phyloP scores from a whole-genome alignment of 2,888 invertebrate species.

The Nebria brevicollis region DNA sequence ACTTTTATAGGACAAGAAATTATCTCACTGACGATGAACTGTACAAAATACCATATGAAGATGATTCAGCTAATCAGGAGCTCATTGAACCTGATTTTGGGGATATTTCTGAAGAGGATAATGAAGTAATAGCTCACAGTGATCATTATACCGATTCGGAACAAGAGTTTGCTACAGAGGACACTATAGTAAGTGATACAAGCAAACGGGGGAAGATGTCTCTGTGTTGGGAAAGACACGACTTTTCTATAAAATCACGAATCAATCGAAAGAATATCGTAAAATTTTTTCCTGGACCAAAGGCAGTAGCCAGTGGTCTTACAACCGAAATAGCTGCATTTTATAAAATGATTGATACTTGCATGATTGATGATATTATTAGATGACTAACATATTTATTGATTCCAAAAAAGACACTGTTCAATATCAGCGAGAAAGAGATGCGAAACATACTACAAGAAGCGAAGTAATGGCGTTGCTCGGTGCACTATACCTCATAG shows the following conservation, averaged over 20 bases:
- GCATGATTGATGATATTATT: slow-evolving; percentile 22
- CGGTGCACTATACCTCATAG: no score
- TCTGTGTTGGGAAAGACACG: background rate
- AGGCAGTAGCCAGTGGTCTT: slow-evolving; percentile 20
- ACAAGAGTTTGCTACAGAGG: slow-evolving; percentile 4
- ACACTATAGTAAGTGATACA: slow-evolving; percentile 10
- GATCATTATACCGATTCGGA: slow-evolving; percentile 27
- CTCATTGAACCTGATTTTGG: slow-evolving; percentile 16
- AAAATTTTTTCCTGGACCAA: slow-evolving; percentile 15
- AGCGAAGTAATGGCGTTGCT: slow-evolving; percentile 50
- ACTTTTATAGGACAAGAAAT: slow-evolving; percentile 20
- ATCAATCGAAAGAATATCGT: slow-evolving; percentile 4
- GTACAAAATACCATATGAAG: slow-evolving; percentile 24
- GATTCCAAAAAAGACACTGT: slow-evolving; percentile 11
- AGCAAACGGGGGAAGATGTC: slow-evolving; percentile 7
- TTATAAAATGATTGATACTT: slow-evolving; percentile 23
- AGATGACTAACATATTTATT: slow-evolving; percentile 3
- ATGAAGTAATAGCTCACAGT: slow-evolving; percentile 11
- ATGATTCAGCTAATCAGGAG: slow-evolving; percentile 7
- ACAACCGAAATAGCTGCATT: slow-evolving; percentile 23
- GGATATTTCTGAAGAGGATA: slow-evolving; percentile 10
- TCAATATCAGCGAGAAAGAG: background rate
- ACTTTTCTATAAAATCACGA: slow-evolving; percentile 15
- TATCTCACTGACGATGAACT: slow-evolving; percentile 20
- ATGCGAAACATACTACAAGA: slow-evolving; percentile 25